These are phyloP conservation scores for Epizoanthus stellaris DNA, from an alignment of 92 coral and sea anemone species.

Conservation along the genomic window DNA sequence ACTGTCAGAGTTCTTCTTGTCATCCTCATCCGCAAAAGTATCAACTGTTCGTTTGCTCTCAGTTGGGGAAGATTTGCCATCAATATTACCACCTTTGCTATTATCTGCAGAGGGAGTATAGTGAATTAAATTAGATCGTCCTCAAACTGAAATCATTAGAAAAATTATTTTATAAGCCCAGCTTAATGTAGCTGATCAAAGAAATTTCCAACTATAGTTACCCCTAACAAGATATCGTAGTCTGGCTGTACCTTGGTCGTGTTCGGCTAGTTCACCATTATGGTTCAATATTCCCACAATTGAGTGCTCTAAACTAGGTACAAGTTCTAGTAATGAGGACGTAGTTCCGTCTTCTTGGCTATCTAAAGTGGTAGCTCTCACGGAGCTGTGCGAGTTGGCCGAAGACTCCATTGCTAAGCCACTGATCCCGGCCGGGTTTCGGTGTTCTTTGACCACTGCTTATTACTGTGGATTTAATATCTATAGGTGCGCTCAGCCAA, in stretches of 20 bases:
- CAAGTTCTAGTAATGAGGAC: conserved; percentile 88
- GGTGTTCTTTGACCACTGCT: conserved; percentile 98
- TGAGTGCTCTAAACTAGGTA: conserved; percentile 96
- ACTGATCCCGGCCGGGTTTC: conserved; percentile 96
- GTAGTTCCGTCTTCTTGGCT: conserved; percentile 79
- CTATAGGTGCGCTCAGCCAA: conserved; percentile 87
- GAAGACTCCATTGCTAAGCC: conserved; percentile 99
- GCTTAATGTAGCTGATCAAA: conserved; percentile 98
- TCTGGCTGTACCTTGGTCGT: conserved; percentile 74
- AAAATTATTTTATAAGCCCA: conserved; percentile 90
- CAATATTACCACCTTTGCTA: conserved; percentile 82
- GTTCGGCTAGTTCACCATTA: conserved; percentile 90
- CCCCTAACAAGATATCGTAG: conserved; percentile 80
- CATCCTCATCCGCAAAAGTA: conserved; percentile 92
- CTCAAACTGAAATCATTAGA: conserved; percentile 96
- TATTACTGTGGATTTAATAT: conserved; percentile 99
- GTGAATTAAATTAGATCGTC: conserved; percentile 91
- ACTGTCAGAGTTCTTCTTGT: conserved; percentile 79
- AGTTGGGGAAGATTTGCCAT: conserved; percentile 90
- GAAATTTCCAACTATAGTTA: conserved; percentile 93
- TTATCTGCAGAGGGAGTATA: conserved; percentile 85
- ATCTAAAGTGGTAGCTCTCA: conserved; percentile 75
- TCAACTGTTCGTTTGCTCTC: conserved; percentile 89
- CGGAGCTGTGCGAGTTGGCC: conserved; percentile 88
- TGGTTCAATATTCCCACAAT: conserved; percentile 92